These are phyloP conservation scores for Phainopepla nitens DNA, from an alignment of 2,113 vertebrate genomes.

Conservation along the genomic window DNA sequence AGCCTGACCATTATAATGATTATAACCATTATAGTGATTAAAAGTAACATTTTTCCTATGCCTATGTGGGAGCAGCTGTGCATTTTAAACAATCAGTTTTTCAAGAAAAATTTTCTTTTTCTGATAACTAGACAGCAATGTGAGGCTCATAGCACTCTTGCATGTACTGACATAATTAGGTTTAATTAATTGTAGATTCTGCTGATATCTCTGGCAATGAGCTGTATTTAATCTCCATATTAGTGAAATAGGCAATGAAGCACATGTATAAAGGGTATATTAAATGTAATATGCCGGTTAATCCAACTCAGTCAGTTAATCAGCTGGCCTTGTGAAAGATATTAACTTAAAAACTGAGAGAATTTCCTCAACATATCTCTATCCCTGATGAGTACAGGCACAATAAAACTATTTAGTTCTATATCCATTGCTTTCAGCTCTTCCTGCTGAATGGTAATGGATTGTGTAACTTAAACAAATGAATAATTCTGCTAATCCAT, in stretches of 20 bases:
- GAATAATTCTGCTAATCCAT: neutral
- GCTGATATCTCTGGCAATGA: neutral
- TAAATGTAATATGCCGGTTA: neutral
- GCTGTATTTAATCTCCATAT: neutral
- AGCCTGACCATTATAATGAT: neutral
- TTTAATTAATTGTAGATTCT: neutral
- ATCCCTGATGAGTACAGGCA: neutral
- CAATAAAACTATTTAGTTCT: neutral
- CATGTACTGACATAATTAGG: neutral
- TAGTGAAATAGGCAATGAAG: neutral
- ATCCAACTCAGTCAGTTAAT: neutral
- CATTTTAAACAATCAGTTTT: neutral
- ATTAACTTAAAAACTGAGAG: neutral
- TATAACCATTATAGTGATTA: neutral
- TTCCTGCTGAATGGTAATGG: neutral
- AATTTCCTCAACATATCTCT: neutral
- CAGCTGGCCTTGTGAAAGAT: neutral
- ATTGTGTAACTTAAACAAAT: neutral
- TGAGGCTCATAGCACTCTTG: neutral
- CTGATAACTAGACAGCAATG: neutral
- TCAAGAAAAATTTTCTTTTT: neutral
- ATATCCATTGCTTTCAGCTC: neutral
- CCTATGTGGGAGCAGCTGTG: neutral
- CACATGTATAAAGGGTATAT: neutral
- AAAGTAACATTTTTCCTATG: neutral